These are phyloP conservation scores for Elephantulus edwardii DNA, from an alignment of 2,113 vertebrate species.

Conservation along the genomic window DNA sequence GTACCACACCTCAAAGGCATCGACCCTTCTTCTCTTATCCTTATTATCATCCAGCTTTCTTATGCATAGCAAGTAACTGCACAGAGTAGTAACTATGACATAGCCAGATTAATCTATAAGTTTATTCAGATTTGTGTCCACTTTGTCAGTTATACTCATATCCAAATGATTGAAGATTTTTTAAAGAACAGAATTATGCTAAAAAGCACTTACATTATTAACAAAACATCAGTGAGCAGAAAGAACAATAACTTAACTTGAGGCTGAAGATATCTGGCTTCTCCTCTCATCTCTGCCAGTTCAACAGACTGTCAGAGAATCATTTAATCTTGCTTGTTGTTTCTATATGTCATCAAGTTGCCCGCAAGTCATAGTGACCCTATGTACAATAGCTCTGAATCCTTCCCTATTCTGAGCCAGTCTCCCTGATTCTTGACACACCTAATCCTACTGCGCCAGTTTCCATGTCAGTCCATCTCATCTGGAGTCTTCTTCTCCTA, in stretches of 20 bases:
- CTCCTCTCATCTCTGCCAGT: not conserved
- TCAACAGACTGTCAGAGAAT: constrained; percentile 7
- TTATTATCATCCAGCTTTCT: too few species aligned
- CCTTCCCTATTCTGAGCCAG: too few species aligned
- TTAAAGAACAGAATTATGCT: constrained; percentile 12
- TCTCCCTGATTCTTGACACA: too few species aligned
- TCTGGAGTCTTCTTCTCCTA: too few species aligned
- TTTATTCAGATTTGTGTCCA: not conserved
- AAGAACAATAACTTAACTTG: constrained; percentile 24
- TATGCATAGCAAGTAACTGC: too few species aligned
- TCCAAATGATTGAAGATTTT: constrained; percentile 33
- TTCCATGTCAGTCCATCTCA: too few species aligned
- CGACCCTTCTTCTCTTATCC: too few species aligned
- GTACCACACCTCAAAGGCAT: too few species aligned
- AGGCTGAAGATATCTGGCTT: not conserved
- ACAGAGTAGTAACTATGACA: constrained; percentile 19
- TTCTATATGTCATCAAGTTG: too few species aligned
- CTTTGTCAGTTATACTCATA: not conserved
- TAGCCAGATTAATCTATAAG: constrained; percentile 24
- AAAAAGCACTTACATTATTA: not conserved
- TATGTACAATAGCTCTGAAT: too few species aligned
- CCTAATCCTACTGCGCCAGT: too few species aligned
- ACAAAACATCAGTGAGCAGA: not conserved
- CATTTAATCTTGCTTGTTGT: constrained; percentile 7
- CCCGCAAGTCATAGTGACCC: too few species aligned